Base-by-base conservation (phyloP, 2,113 vertebrate species). In the Pluvianellus socialis region DNA sequence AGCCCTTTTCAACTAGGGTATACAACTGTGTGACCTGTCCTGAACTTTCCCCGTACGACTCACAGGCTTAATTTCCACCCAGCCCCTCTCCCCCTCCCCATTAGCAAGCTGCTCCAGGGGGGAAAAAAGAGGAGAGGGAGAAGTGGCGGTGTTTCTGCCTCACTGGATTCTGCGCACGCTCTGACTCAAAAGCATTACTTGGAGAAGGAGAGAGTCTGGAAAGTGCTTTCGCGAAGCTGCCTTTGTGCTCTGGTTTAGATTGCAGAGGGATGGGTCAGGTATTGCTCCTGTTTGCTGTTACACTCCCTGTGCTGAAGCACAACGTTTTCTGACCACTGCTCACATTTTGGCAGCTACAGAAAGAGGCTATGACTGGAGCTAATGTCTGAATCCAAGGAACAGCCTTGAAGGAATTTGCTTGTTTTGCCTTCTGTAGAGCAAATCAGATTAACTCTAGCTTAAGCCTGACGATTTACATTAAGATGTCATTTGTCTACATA, bases 401-500 rank as follows among this genome's bases (percentile, higher is more conserved):
- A 92, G 79, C 71, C 92, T 96, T 79, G 83, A 96, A 97, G 74
- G 94, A 94, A 94, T 97, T 77, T 88, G 33, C 79, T 87, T 93
- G 81, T 92, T 95, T 65, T 93, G 76, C 45, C 65, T 94, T 97
- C 50, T 56, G 50, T 16, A 16, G 72, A 91, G 83, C 79, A 95
- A 88, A 95, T 81, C 58, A 42, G 84, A 92, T 97, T 97, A 92
- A 74, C 77, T 97, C 89, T 79, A 85, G 75, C 40, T 96, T 91
- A 95, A 97, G 56, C 79, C 89, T 90, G 92, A 91, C 21, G 49
- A 91, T 93, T 94, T 97, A 72, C 61, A 96, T 97, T 96, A 98
- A 96, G 71, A 85, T 96, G 93, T 95, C 42, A 93, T 96, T 97
- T 55, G 56, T 86, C 93, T 95, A 85, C 85, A 89, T 95, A 96